Evolutionary conservation across 2,888 invertebrate genomes (phyloP).

Genomic region (Girardia tigrina): DNA sequence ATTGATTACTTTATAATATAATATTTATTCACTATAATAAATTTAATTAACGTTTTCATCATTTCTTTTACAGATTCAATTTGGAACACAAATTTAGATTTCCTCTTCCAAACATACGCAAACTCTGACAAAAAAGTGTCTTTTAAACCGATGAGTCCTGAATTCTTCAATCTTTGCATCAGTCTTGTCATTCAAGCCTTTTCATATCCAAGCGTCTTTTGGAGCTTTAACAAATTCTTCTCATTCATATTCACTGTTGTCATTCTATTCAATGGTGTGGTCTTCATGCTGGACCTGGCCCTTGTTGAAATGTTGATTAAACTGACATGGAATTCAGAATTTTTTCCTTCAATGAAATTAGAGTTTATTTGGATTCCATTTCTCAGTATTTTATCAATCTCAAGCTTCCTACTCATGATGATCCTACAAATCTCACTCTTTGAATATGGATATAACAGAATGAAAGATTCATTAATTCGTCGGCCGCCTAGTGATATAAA

Average conservation of each 20-base stretch:
- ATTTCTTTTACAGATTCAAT: neutral
- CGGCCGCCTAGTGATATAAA: neutral
- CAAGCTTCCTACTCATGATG: neutral
- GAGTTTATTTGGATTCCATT: neutral
- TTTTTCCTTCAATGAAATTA: neutral
- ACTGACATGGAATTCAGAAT: neutral
- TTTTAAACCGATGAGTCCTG: neutral
- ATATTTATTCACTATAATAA: no score
- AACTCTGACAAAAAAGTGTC: neutral
- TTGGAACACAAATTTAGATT: neutral
- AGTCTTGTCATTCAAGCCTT: neutral
- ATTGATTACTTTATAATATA: no score
- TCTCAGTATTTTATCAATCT: neutral
- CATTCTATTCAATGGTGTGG: neutral
- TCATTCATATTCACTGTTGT: slow-evolving; percentile 5
- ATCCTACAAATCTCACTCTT: neutral
- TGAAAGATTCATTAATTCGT: neutral
- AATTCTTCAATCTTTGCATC: slow-evolving; percentile 13
- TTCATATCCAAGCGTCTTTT: neutral
- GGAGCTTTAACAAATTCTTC: neutral
- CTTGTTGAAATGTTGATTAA: neutral
- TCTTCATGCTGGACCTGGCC: neutral
- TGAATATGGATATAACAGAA: slow-evolving; percentile 9
- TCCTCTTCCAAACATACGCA: neutral
- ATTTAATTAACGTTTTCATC: no score